phyloP scores from a whole-genome alignment of 2,888 invertebrate species.

The Leucania comma region DNA sequence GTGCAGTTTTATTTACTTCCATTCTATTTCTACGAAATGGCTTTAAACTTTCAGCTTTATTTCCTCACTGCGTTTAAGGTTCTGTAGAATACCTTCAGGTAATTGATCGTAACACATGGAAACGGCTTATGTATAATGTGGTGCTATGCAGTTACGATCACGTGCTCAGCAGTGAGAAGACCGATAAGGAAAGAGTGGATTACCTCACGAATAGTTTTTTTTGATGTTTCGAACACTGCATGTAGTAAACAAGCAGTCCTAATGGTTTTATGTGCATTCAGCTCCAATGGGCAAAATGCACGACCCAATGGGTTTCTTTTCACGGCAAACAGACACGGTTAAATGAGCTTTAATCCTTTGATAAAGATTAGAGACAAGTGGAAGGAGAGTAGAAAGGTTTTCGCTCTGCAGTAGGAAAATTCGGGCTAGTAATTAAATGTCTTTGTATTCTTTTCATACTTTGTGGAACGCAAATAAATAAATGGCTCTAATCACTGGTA shows the following conservation, averaged over 20 bases:
- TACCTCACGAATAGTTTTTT: not conserved
- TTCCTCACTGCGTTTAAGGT: not conserved
- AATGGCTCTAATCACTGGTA: too few species aligned
- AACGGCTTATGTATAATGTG: not conserved
- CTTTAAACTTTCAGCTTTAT: not conserved
- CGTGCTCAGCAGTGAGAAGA: not conserved
- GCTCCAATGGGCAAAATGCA: not conserved
- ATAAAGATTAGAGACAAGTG: not conserved
- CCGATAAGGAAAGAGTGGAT: not conserved
- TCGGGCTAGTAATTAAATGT: too few species aligned
- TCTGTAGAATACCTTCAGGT: not conserved
- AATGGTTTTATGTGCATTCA: not conserved
- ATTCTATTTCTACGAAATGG: not conserved
- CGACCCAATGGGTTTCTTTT: not conserved
- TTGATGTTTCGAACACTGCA: not conserved
- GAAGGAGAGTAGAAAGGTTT: not conserved
- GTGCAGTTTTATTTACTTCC: conserved; percentile 9
- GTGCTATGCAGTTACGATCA: not conserved
- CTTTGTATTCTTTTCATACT: too few species aligned
- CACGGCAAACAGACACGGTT: not conserved
- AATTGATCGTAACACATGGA: not conserved
- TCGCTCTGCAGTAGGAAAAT: not conserved
- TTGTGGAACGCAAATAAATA: too few species aligned
- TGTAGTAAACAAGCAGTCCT: not conserved
- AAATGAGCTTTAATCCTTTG: not conserved